Evolutionary conservation across 2,888 invertebrate genomes (phyloP).

Genomic region (Drosophila affinis): DNA sequence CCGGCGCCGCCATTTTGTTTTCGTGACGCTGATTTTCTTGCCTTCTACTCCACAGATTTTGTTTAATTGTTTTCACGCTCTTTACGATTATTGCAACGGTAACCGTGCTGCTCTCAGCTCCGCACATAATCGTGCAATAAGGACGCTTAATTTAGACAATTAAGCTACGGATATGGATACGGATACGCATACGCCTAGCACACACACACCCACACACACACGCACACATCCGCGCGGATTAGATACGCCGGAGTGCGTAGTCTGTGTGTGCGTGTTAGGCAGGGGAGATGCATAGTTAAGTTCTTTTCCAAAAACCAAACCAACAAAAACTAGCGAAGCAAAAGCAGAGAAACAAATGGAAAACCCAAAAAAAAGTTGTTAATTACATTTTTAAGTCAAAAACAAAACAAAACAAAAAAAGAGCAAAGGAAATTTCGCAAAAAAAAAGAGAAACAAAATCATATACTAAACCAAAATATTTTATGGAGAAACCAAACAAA

Average conservation of each 20-base stretch:
- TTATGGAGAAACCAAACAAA: conserved; percentile 60
- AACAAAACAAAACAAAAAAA: conserved; percentile 48
- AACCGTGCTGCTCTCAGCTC: conserved; percentile 95
- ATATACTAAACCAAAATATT: conserved; percentile 57
- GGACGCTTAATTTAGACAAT: conserved; percentile 62
- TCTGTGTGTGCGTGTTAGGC: conserved; percentile 23
- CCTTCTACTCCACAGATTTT: conserved; percentile 87
- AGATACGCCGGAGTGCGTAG: conserved; percentile 31
- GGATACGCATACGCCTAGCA: conserved; percentile 14
- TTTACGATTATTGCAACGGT: conserved; percentile 97
- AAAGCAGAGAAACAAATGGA: conserved; percentile 54
- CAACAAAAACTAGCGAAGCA: conserved; percentile 50
- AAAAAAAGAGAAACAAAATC: conserved; percentile 49
- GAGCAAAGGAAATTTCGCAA: conserved; percentile 57
- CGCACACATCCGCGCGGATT: conserved; percentile 8
- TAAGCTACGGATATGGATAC: conserved; percentile 57
- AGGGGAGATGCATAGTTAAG: conserved; percentile 59
- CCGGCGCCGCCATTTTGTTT: conserved; percentile 50
- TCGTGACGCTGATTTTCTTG: conserved; percentile 19
- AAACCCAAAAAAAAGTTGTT: conserved; percentile 69
- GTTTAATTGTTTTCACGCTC: conserved; percentile 96
- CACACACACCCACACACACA: conserved; percentile 15
- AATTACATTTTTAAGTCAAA: conserved; percentile 82
- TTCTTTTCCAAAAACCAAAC: conserved; percentile 61
- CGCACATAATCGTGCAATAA: conserved; percentile 97